Percentiles rank a stretch among this genome's conserved stretches.
Evolutionary conservation across 2,888 invertebrate genomes (phyloP).

Genomic region (Scaeva pyrastri): DNA sequence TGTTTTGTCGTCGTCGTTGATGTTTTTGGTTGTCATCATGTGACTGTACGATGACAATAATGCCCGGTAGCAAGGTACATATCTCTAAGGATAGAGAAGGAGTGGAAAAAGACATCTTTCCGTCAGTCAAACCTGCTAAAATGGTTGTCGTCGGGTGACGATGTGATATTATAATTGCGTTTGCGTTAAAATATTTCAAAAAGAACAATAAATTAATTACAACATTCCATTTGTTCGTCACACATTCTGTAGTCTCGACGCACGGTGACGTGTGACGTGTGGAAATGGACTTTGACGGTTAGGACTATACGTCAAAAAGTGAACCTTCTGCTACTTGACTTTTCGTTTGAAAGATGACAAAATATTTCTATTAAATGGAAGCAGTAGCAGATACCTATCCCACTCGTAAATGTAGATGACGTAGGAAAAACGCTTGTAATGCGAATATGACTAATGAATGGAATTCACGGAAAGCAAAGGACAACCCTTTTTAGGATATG

Average conservation of each 20-base stretch:
- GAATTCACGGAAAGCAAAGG: constrained; percentile 55
- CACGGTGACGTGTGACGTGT: neutral
- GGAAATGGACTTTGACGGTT: no score
- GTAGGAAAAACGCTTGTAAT: constrained; percentile 51
- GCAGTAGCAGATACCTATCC: no score
- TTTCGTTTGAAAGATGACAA: constrained; percentile 37
- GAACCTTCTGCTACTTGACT: constrained; percentile 33
- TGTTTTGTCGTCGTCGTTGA: neutral
- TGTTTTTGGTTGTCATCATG: no score
- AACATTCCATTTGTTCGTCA: constrained; percentile 75
- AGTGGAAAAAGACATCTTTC: constrained; percentile 52
- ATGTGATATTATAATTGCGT: constrained; percentile 64
- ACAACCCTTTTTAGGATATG: constrained; percentile 63
- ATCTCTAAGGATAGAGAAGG: no score
- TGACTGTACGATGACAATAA: neutral
- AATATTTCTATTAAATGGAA: constrained; percentile 17
- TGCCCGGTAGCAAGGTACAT: neutral
- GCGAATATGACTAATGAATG: constrained; percentile 76
- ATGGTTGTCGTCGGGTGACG: constrained; percentile 6
- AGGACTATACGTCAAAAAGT: neutral
- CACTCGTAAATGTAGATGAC: neutral
- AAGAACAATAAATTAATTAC: constrained; percentile 76
- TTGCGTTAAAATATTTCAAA: constrained; percentile 72
- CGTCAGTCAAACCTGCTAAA: constrained; percentile 41
- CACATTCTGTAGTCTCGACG: constrained; percentile 61